Evolutionary conservation across 2,113 vertebrate species (phyloP).

Genomic region (Erythrolamprus reginae): DNA sequence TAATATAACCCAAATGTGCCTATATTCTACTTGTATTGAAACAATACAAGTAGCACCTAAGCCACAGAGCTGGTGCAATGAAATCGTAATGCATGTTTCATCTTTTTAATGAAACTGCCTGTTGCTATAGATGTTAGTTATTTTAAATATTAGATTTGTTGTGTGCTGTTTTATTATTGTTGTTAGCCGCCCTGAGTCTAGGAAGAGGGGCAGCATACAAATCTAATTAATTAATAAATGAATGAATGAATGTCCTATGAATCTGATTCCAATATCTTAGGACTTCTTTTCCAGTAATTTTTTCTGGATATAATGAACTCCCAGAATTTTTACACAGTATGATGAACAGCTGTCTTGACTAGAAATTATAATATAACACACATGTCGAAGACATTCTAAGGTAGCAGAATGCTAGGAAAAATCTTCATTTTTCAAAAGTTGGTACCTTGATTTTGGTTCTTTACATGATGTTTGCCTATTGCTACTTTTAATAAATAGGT

Average conservation of each 20-base stretch:
- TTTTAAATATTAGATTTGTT: no score
- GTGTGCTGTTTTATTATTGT: no score
- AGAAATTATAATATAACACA: not conserved
- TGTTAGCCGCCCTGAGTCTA: no score
- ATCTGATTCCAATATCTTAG: not conserved
- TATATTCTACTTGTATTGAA: not conserved
- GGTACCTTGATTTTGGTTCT: not conserved
- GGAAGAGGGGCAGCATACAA: no score
- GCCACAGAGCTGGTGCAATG: not conserved
- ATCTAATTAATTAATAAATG: no score
- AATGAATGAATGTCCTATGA: no score
- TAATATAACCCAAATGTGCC: not conserved
- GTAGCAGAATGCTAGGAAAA: not conserved
- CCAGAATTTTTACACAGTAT: not conserved
- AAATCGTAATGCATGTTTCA: not conserved
- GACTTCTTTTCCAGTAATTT: not conserved
- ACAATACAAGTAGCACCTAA: not conserved
- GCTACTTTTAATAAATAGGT: not conserved
- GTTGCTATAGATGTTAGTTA: not conserved
- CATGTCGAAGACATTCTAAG: not conserved
- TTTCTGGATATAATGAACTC: not conserved
- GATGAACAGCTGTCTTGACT: not conserved
- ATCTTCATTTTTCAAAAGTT: not conserved
- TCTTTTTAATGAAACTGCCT: not conserved
- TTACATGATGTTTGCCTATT: not conserved